These are phyloP conservation scores for Argya squamiceps DNA, from an alignment of 2,797 vertebrate genomes.

Conservation along the genomic window DNA sequence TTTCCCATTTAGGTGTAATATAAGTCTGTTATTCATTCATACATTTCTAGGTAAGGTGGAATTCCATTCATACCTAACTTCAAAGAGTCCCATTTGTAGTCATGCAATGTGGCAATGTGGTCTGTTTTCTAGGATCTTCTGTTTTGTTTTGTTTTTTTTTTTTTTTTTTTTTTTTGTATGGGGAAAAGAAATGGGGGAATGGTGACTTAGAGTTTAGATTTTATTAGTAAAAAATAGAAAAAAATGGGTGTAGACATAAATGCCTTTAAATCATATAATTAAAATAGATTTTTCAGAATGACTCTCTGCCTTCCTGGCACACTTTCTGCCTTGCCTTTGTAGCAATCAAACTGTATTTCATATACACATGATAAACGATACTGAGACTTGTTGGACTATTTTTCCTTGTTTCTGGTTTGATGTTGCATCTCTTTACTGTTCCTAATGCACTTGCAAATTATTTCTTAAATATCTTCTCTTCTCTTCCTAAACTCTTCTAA, in stretches of 20 bases:
- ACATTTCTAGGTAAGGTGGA: constrained; percentile 97
- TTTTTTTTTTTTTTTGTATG: not conserved
- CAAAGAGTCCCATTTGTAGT: constrained; percentile 56
- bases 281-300: not conserved
- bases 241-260: not conserved
- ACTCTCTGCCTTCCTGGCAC: not conserved
- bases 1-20: constrained; percentile 95
- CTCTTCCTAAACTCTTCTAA: not conserved
- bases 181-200: constrained; percentile 1
- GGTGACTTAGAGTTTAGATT: not conserved
- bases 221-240: not conserved
- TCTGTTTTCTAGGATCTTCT: constrained; percentile 39
- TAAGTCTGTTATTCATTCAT: constrained; percentile 92
- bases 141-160: not conserved
- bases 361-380: not conserved
- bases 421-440: not conserved
- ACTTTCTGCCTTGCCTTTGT: not conserved
- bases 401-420: not conserved
- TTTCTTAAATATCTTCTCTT: not conserved
- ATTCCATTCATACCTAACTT: constrained; percentile 78
- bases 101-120: constrained; percentile 20
- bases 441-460: not conserved
- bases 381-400: not conserved
- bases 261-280: not conserved
- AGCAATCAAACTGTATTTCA: not conserved